A percentile compares a stretch with the other conserved stretches of the same genome.
Conservation (phyloP, 1,140 invertebrate species). For the Glossosoma conforme region DNA sequence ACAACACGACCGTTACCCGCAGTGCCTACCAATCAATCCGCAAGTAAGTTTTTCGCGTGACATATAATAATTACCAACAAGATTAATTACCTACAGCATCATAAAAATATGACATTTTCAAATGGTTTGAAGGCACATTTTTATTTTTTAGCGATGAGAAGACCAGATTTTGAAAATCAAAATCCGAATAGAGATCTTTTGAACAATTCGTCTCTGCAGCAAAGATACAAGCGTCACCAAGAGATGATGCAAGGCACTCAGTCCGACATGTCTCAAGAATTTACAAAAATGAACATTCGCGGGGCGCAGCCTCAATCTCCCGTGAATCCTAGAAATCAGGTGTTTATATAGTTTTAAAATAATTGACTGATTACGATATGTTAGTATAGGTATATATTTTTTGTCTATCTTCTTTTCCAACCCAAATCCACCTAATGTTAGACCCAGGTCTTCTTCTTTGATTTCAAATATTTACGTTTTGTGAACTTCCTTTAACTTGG, state of each 20-base stretch:
- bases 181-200: constrained; percentile 8
- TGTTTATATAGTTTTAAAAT: neutral
- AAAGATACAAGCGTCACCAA: constrained; percentile 62
- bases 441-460: too few relatives aligned
- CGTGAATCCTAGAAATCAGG: constrained; percentile 17
- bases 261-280: constrained; percentile 24
- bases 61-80: neutral
- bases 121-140: too few relatives aligned
- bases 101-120: neutral
- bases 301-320: constrained; percentile 3
- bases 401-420: too few relatives aligned
- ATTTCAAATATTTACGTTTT: too few relatives aligned
- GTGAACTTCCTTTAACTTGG: too few relatives aligned
- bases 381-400: too few relatives aligned
- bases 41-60: constrained; percentile 8
- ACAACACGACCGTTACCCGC: constrained; percentile 47
- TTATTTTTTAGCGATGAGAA: neutral
- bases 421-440: too few relatives aligned
- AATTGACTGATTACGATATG: neutral
- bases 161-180: constrained; percentile 1
- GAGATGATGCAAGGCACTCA: constrained; percentile 45
- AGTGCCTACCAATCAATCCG: constrained; percentile 33
- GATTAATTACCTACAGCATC: too few relatives aligned
- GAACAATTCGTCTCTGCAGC: constrained; percentile 42
- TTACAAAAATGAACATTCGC: constrained; percentile 25